Conservation (phyloP, 2,797 vertebrate genomes). For the Siniperca undulata region DNA sequence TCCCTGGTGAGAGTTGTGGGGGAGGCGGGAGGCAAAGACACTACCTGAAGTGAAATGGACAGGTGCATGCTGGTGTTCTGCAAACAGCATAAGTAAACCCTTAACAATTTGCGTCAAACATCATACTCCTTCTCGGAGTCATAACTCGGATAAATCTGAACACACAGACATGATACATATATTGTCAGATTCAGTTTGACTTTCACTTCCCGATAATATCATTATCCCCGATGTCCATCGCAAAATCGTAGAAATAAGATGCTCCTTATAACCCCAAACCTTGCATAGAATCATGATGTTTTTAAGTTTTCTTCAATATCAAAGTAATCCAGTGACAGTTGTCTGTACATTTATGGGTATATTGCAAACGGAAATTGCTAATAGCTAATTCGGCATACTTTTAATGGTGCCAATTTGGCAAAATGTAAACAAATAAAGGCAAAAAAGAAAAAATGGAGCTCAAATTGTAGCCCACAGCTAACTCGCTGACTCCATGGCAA, state of each 20-base stretch:
- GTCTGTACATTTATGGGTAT: rapidly evolving
- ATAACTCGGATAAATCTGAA: not conserved
- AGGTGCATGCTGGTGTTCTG: too few relatives aligned
- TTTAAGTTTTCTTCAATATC: not conserved
- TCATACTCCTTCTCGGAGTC: not conserved
- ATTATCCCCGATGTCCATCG: not conserved
- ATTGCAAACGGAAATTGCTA: not conserved
- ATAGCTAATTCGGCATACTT: not conserved
- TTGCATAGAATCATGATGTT: rapidly evolving
- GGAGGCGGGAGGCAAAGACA: too few relatives aligned
- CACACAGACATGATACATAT: too few relatives aligned
- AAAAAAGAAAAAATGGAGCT: not conserved
- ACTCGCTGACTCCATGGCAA: too few relatives aligned
- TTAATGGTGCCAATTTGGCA: not conserved
- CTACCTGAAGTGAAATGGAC: too few relatives aligned
- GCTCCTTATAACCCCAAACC: not conserved
- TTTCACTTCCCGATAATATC: not conserved
- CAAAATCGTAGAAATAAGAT: not conserved
- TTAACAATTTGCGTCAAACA: not conserved
- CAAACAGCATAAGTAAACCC: too few relatives aligned
- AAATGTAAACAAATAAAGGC: not conserved
- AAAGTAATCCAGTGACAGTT: not conserved
- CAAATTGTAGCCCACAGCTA: not conserved
- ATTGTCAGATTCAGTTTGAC: not conserved
- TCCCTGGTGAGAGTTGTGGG: too few relatives aligned